Percentiles rank a stretch among this genome's conserved stretches.
Evolutionary conservation across 2,797 vertebrate species (phyloP).

Genomic region (Mus caroli): DNA sequence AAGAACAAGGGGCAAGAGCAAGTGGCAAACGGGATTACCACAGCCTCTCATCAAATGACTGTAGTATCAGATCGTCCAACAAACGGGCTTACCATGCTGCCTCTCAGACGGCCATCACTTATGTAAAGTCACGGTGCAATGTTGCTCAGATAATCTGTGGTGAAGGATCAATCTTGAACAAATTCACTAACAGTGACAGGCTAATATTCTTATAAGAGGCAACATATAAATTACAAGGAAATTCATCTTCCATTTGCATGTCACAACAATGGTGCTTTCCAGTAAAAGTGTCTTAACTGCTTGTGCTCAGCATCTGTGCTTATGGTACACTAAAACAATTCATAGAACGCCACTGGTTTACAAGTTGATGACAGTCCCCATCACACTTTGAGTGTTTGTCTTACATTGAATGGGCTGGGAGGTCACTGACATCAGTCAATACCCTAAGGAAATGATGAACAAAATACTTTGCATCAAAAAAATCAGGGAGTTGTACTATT

Average conservation of each 20-base stretch:
- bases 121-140: not conserved
- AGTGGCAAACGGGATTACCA: not conserved
- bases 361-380: not conserved
- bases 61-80: not conserved
- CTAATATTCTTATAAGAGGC: constrained; percentile 46
- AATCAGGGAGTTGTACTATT: not conserved
- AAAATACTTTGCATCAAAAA: not conserved
- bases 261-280: not conserved
- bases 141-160: not conserved
- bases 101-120: not conserved
- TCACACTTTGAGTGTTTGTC: not conserved
- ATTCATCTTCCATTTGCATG: not conserved
- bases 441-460: not conserved
- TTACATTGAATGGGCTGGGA: not conserved
- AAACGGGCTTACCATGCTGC: not conserved
- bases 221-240: constrained; percentile 42
- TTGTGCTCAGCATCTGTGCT: not conserved
- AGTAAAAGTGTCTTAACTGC: not conserved
- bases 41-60: not conserved
- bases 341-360: not conserved
- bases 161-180: not conserved
- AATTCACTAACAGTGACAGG: not conserved
- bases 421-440: not conserved
- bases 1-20: not conserved
- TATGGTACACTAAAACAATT: not conserved